Conservation (phyloP, 2,113 vertebrate species). For the Agelaius tricolor region DNA sequence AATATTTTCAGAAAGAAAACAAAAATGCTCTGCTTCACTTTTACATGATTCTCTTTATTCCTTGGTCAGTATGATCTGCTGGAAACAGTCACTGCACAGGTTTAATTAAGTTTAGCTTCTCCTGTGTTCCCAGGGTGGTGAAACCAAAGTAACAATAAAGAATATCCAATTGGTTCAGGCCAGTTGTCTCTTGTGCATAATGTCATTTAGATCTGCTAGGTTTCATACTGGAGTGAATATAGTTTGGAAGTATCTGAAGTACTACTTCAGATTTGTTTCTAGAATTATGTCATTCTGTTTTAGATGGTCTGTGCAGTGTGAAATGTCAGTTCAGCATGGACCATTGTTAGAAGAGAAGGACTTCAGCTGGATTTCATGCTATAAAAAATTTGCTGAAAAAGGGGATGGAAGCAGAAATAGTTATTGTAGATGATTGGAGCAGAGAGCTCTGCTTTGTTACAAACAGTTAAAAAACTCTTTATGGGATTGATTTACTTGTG, state of each 20-base stretch:
- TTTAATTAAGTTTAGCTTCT: neutral
- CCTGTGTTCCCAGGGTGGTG: neutral
- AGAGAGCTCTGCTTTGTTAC: neutral
- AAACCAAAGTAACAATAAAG: neutral
- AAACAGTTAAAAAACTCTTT: neutral
- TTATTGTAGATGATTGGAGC: neutral
- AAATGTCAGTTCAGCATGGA: neutral
- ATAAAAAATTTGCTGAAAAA: neutral
- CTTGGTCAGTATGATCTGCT: neutral
- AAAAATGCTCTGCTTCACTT: neutral
- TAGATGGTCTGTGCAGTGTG: neutral
- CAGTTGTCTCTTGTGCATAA: neutral
- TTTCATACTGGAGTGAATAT: neutral
- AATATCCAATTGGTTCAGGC: neutral
- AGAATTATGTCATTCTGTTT: neutral
- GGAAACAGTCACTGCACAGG: neutral
- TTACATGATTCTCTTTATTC: neutral
- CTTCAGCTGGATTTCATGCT: neutral
- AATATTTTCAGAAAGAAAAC: neutral
- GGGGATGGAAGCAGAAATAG: neutral
- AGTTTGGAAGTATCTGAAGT: neutral
- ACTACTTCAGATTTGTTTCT: neutral
- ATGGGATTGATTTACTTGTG: neutral
- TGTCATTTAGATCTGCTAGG: neutral
- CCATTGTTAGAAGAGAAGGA: neutral